Evolutionary conservation across 1,140 invertebrate species (phyloP).

Genomic region (Sinella curviseta): DNA sequence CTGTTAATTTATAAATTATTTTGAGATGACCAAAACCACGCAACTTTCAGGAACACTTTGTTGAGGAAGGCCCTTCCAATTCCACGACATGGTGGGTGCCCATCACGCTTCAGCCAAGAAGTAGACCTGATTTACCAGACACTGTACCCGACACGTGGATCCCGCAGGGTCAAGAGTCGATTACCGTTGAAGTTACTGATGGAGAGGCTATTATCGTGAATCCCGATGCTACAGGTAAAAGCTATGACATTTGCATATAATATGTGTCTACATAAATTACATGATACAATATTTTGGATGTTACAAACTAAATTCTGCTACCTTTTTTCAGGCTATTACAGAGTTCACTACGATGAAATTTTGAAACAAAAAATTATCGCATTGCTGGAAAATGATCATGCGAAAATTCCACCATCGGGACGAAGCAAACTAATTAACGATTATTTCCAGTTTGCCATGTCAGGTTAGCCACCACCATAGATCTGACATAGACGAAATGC

Average conservation of each 20-base stretch:
- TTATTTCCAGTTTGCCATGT: conserved; percentile 37
- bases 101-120: conserved; percentile 7
- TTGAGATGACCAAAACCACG: neutral
- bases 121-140: neutral
- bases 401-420: neutral
- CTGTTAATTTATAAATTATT: neutral
- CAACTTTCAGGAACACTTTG: neutral
- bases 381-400: conserved; percentile 26
- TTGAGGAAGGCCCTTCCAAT: neutral
- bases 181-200: neutral
- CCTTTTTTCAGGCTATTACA: conserved; percentile 32
- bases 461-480: too few relatives aligned
- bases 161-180: neutral
- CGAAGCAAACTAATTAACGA: conserved; percentile 41
- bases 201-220: conserved; percentile 40
- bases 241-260: too few relatives aligned
- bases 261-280: neutral
- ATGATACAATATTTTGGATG: neutral
- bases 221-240: conserved; percentile 32
- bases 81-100: conserved; percentile 40
- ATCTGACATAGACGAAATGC: too few relatives aligned
- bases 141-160: conserved; percentile 20
- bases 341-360: conserved; percentile 34
- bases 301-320: neutral
- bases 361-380: neutral